Conservation (phyloP, 2,113 vertebrate species). For the Pseudorectes ferrugineus region DNA sequence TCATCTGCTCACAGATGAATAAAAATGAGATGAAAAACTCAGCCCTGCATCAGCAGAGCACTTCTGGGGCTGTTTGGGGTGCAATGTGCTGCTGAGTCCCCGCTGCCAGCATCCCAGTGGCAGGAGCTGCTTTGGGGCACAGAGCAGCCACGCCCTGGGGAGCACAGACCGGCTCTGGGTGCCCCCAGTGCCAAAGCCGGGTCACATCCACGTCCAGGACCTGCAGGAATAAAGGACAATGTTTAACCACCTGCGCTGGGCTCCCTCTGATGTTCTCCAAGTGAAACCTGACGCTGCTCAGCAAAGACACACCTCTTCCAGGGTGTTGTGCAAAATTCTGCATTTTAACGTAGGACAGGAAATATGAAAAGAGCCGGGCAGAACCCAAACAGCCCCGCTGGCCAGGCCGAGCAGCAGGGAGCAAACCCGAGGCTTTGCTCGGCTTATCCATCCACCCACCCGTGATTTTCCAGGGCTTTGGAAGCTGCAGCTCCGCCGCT, state of each 20-base stretch:
- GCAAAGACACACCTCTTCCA: constrained; percentile 70
- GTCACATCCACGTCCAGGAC: accelerated
- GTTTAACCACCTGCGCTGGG: constrained; percentile 22
- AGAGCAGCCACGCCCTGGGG: background rate
- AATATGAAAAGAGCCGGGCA: constrained; percentile 59
- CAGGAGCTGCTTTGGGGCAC: background rate
- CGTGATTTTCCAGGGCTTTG: background rate
- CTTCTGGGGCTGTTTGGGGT: background rate
- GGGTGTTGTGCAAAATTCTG: constrained; percentile 65
- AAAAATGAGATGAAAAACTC: background rate
- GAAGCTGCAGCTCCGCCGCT: background rate
- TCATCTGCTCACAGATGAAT: background rate
- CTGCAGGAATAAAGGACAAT: background rate
- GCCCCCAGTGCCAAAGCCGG: accelerated
- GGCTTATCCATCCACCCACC: background rate
- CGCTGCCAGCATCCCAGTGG: accelerated
- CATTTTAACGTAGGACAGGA: constrained; percentile 60
- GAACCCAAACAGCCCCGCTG: constrained; percentile 4
- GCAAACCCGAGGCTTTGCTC: background rate
- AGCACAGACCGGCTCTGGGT: accelerated
- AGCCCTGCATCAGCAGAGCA: background rate
- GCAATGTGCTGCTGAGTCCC: accelerated
- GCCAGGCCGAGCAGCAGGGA: background rate
- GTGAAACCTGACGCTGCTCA: constrained; percentile 65
- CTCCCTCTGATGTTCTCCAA: constrained; percentile 37